phyloP scores from a whole-genome alignment of 1,140 invertebrate genomes.

The Acromyrmex echinatior region DNA sequence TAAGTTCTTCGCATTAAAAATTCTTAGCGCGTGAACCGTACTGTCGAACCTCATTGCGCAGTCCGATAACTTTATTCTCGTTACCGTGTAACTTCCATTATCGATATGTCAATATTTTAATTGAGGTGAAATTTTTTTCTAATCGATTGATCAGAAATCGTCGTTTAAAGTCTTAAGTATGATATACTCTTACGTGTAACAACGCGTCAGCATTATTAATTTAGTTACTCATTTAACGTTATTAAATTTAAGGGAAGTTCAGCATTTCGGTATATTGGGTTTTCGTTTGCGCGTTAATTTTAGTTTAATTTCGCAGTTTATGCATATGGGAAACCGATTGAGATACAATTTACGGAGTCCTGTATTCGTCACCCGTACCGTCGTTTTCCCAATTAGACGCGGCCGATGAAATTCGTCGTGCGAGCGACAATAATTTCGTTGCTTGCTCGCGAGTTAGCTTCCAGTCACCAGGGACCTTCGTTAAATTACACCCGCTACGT shows the following conservation, averaged over 20 bases:
- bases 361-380: constrained; percentile 40
- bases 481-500: constrained; percentile 59
- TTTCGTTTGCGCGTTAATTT: constrained; percentile 52
- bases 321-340: constrained; percentile 59
- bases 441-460: constrained; percentile 51
- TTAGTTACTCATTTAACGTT: constrained; percentile 23
- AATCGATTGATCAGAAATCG: not conserved
- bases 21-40: constrained; percentile 4
- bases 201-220: constrained; percentile 26
- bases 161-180: not conserved
- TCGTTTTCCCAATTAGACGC: constrained; percentile 59
- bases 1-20: constrained; percentile 30
- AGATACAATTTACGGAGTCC: constrained; percentile 41
- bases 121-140: not conserved
- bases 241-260: constrained; percentile 33
- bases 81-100: not conserved
- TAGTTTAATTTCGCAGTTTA: constrained; percentile 48
- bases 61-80: not conserved
- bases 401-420: constrained; percentile 61
- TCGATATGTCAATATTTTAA: not conserved
- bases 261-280: constrained; percentile 1
- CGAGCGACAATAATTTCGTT: constrained; percentile 62
- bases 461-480: constrained; percentile 45
- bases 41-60: not conserved
- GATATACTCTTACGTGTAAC: not conserved